Evolutionary conservation across 2,797 vertebrate genomes (phyloP).

Genomic region (Allobates femoralis): DNA sequence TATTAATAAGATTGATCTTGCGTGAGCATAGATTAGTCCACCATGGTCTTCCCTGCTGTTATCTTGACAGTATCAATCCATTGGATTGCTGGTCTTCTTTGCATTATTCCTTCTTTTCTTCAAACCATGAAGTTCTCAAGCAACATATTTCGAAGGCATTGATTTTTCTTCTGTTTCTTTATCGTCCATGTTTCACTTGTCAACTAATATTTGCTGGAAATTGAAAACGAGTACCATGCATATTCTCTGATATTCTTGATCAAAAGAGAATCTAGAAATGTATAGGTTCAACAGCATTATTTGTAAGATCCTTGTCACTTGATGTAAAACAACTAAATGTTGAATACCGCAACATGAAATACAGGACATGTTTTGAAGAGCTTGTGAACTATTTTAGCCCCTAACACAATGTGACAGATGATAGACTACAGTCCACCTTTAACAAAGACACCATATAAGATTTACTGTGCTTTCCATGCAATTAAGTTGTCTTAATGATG

Average conservation of each 20-base stretch:
- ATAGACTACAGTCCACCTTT: conserved; percentile 31
- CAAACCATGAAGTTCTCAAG: too few relatives aligned
- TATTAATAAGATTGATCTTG: too few relatives aligned
- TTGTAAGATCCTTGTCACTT: background rate
- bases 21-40: too few relatives aligned
- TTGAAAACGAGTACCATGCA: too few relatives aligned
- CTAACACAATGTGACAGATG: conserved; percentile 46
- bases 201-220: background rate
- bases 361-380: background rate
- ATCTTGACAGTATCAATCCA: too few relatives aligned
- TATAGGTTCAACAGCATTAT: background rate
- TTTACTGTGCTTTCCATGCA: conserved; percentile 64
- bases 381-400: conserved; percentile 1
- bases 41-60: too few relatives aligned
- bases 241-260: background rate
- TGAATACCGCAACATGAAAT: background rate
- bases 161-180: too few relatives aligned
- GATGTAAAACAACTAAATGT: background rate
- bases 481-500: conserved; percentile 65
- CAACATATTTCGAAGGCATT: too few relatives aligned
- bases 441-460: conserved; percentile 26
- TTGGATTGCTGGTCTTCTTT: too few relatives aligned
- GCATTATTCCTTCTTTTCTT: too few relatives aligned
- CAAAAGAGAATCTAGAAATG: background rate
- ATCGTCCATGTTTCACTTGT: too few relatives aligned